Conservation (phyloP, 2,797 vertebrate genomes). For the Chrysocyon brachyurus region DNA sequence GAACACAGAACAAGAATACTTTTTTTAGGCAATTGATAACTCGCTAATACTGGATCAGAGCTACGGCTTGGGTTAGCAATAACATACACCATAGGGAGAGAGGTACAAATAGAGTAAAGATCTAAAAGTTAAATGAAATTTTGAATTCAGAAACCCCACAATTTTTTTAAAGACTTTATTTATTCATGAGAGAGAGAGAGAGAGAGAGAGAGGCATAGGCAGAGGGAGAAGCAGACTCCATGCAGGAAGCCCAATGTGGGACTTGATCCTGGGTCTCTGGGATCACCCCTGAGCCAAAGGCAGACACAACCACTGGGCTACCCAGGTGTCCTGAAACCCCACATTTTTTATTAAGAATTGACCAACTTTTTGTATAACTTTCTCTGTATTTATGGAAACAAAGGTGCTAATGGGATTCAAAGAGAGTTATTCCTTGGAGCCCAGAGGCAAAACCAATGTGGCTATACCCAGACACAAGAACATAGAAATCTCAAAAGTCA, state of each 20-base stretch:
- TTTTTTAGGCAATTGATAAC: not conserved
- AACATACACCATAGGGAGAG: not conserved
- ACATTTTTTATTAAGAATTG: not conserved
- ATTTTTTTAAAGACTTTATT: no score
- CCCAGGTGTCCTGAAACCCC: not conserved
- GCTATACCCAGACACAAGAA: not conserved
- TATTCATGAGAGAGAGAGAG: no score
- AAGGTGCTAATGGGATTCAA: constrained; percentile 41
- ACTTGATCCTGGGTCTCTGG: no score
- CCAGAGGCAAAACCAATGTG: constrained; percentile 13
- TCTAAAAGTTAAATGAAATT: not conserved
- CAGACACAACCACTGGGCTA: no score
- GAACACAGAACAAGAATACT: not conserved
- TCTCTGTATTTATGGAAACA: not conserved
- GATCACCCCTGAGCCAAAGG: no score
- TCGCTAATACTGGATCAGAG: not conserved
- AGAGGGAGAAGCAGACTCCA: no score
- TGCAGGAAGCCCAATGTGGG: no score
- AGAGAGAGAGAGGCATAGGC: no score
- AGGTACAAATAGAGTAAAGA: not conserved
- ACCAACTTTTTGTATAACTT: not conserved
- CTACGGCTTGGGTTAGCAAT: not conserved
- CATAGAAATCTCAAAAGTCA: constrained; percentile 34
- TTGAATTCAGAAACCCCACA: not conserved
- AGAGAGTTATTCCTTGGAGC: not conserved